Percentiles rank a stretch among this genome's conserved stretches.
These are phyloP conservation scores for Umimayanthus kanabou DNA, from an alignment of 92 coral and sea anemone species.

Conservation along the genomic window DNA sequence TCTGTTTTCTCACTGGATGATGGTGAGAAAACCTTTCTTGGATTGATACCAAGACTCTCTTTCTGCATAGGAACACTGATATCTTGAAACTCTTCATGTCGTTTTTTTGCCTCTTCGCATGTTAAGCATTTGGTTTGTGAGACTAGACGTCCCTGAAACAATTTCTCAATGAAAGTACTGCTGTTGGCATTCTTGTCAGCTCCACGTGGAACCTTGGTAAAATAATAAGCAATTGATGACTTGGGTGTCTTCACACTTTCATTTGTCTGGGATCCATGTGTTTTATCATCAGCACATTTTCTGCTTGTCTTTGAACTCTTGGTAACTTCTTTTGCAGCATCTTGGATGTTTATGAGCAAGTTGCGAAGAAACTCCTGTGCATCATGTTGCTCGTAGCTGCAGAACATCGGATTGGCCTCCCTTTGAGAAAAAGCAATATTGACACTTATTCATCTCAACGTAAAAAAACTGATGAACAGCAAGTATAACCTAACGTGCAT, in stretches of 20 bases:
- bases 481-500: no score
- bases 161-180: constrained; percentile 42
- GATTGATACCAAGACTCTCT: constrained; percentile 54
- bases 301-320: constrained; percentile 41
- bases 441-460: not conserved
- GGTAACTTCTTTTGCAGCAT: constrained; percentile 55
- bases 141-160: constrained; percentile 88
- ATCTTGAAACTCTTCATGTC: constrained; percentile 90
- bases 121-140: constrained; percentile 89
- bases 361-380: constrained; percentile 95
- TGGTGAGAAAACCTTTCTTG: constrained; percentile 71
- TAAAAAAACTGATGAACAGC: not conserved
- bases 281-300: not conserved
- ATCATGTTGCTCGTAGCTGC: constrained; percentile 91
- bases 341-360: constrained; percentile 77
- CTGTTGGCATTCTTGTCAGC: not conserved
- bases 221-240: constrained; percentile 34
- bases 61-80: constrained; percentile 95
- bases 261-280: not conserved
- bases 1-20: constrained; percentile 68
- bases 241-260: constrained; percentile 3
- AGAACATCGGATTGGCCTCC: constrained; percentile 76
- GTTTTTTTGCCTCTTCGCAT: constrained; percentile 85
- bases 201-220: not conserved
- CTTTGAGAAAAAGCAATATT: constrained; percentile 44